Evolutionary conservation across 1,140 invertebrate species (phyloP).

Genomic region (Copidosoma floridanum): DNA sequence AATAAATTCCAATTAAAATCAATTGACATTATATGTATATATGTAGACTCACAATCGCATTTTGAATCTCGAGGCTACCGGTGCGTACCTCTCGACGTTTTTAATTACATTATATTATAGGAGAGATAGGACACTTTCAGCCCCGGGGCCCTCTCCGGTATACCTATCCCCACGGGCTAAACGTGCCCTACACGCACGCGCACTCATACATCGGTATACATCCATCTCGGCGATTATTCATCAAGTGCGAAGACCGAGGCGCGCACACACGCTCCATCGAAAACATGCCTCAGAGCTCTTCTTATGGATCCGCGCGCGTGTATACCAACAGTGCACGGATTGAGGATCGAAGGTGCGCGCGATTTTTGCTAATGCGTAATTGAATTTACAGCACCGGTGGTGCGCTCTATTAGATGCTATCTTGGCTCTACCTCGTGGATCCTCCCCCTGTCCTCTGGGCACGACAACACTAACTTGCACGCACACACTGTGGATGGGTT

Average conservation of each 20-base stretch:
- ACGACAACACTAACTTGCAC: too few species aligned
- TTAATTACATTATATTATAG: constrained; percentile 32
- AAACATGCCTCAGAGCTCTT: constrained; percentile 37
- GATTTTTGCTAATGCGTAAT: constrained; percentile 53
- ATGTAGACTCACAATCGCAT: constrained; percentile 9
- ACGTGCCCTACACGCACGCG: background rate
- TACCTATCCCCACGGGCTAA: background rate
- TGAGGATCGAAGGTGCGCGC: constrained; percentile 17
- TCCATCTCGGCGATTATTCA: constrained; percentile 30
- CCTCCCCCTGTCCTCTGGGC: background rate
- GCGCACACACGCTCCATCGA: constrained; percentile 19
- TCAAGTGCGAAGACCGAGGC: constrained; percentile 24
- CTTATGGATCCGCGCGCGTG: too few species aligned
- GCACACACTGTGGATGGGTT: background rate
- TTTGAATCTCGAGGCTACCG: constrained; percentile 16
- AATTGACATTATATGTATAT: constrained; percentile 20
- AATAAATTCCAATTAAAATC: constrained; percentile 30
- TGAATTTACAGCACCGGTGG: constrained; percentile 47
- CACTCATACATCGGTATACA: background rate
- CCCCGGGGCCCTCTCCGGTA: background rate
- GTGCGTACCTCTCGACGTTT: constrained; percentile 14
- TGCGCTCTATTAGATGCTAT: constrained; percentile 47
- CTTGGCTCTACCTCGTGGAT: background rate
- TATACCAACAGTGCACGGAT: background rate
- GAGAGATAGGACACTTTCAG: constrained; percentile 25